Conservation (phyloP, 2,113 vertebrate genomes). For the Trematomus loennbergii region DNA sequence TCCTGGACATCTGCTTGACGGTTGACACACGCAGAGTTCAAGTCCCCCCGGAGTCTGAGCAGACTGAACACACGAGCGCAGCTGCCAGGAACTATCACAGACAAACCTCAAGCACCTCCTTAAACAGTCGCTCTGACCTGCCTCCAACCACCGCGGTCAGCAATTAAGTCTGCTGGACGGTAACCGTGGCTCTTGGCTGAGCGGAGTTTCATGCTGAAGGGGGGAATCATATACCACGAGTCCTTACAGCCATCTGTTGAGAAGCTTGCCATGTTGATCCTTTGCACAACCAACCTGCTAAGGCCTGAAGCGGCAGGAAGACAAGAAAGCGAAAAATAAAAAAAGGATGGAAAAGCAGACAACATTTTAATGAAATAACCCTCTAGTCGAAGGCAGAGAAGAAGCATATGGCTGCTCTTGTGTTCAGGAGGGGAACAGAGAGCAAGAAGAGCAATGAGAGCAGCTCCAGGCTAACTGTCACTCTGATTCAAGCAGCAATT, state of each 20-base stretch:
- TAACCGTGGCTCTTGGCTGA: conserved; percentile 42
- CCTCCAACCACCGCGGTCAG: conserved; percentile 52
- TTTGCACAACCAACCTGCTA: conserved; percentile 57
- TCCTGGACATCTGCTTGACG: conserved; percentile 68
- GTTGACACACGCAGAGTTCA: conserved; percentile 59
- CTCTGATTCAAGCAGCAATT: conserved; percentile 58
- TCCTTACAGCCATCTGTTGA: conserved; percentile 64
- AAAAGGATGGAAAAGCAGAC: background rate
- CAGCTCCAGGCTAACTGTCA: conserved; percentile 68
- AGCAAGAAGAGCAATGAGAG: conserved; percentile 39
- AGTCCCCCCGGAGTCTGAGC: conserved; percentile 58
- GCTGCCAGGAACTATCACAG: conserved; percentile 67
- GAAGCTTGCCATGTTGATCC: conserved; percentile 50
- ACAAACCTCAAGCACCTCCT: conserved; percentile 63
- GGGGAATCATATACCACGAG: conserved; percentile 53
- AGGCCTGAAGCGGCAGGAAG: conserved; percentile 53
- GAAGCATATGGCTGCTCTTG: conserved; percentile 54
- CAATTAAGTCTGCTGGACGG: conserved; percentile 64
- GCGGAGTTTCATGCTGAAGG: conserved; percentile 59
- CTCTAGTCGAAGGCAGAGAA: conserved; percentile 31
- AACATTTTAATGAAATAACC: conserved; percentile 55
- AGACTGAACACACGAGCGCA: conserved; percentile 61
- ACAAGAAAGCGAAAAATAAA: conserved; percentile 9
- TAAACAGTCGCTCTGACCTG: conserved; percentile 71
- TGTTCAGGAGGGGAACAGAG: conserved; percentile 40